Evolutionary conservation across 2,888 invertebrate species (phyloP).

Genomic region (Zygogramma bicolorata): DNA sequence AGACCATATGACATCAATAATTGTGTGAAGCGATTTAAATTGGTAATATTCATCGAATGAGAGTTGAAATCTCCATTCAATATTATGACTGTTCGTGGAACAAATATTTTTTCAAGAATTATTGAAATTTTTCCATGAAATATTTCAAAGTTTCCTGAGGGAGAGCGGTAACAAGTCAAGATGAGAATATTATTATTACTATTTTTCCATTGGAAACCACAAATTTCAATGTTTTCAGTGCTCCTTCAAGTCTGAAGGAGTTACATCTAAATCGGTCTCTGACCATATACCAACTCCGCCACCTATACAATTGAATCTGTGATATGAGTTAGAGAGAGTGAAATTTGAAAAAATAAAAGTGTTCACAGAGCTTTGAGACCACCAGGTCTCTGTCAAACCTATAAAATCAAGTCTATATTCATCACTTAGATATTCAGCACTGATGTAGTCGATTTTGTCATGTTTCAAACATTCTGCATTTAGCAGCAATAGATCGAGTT

Average conservation of each 20-base stretch:
- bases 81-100: not conserved
- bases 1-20: too few species aligned
- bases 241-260: not conserved
- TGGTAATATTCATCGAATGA: too few species aligned
- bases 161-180: slow-evolving; percentile 12
- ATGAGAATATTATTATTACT: too few species aligned
- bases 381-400: slow-evolving; percentile 15
- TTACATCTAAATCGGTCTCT: not conserved
- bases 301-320: too few species aligned
- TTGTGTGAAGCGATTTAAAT: too few species aligned
- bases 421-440: too few species aligned
- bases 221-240: too few species aligned
- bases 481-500: not conserved
- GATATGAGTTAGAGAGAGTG: too few species aligned
- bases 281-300: slow-evolving; percentile 16
- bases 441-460: slow-evolving; percentile 12
- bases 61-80: too few species aligned
- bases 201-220: too few species aligned
- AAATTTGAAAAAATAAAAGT: slow-evolving; percentile 6
- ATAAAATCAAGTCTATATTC: slow-evolving; percentile 8
- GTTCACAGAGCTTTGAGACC: slow-evolving; percentile 13
- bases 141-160: not conserved
- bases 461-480: not conserved
- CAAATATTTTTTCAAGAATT: too few species aligned
- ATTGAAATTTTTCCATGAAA: too few species aligned